Evolutionary conservation across 2,113 vertebrate species (phyloP).

Genomic region (Python bivittatus): DNA sequence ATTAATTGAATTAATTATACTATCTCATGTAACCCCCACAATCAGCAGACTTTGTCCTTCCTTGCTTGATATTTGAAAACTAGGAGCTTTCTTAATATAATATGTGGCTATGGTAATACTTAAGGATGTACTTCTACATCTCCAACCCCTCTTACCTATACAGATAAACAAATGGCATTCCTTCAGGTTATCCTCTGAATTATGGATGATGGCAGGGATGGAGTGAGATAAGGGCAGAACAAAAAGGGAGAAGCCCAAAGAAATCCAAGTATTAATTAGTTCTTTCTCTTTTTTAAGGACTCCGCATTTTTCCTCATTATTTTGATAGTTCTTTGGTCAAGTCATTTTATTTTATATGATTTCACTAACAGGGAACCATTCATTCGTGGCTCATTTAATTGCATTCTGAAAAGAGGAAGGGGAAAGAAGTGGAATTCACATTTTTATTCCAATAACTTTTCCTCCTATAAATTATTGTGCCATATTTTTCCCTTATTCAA

Average conservation of each 20-base stretch:
- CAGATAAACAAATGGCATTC: background rate
- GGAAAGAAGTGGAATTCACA: background rate
- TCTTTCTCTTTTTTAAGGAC: background rate
- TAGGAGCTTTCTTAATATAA: background rate
- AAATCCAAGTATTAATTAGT: background rate
- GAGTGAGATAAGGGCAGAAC: background rate
- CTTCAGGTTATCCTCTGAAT: constrained; percentile 27
- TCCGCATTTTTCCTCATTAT: constrained; percentile 16
- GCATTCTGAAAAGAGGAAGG: constrained; percentile 28
- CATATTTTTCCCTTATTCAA: constrained; percentile 17
- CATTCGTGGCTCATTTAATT: constrained; percentile 36
- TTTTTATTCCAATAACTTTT: background rate
- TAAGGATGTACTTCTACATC: background rate
- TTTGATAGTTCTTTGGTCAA: constrained; percentile 17
- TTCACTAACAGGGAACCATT: constrained; percentile 7
- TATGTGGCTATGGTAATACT: background rate
- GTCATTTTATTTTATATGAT: constrained; percentile 38
- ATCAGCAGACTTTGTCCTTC: background rate
- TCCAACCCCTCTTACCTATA: fast-evolving
- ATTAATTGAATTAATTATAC: background rate
- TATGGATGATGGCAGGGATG: background rate
- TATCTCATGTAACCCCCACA: background rate
- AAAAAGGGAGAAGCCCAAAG: background rate
- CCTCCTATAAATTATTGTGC: background rate
- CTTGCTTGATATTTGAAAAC: background rate